Evolutionary conservation across 2,113 vertebrate genomes (phyloP).

Genomic region (Corythornis vintsioides): DNA sequence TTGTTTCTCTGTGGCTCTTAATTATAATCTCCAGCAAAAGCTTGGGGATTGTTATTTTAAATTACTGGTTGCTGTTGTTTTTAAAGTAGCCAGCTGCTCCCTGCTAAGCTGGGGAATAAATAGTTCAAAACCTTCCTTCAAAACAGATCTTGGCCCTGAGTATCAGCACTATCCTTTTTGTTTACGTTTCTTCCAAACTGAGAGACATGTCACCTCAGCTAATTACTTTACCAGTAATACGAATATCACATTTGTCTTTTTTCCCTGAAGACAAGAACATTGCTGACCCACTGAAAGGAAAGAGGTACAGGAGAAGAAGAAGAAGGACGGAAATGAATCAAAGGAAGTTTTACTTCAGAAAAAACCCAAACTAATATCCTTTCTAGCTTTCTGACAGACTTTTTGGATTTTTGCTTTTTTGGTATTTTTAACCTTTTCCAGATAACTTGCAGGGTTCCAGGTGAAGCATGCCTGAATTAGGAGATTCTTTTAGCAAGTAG

Average conservation of each 20-base stretch:
- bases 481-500: neutral
- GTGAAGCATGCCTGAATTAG: neutral
- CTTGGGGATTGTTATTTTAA: neutral
- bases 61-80: no score
- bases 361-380: neutral
- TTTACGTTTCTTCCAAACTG: neutral
- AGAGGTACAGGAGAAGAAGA: neutral
- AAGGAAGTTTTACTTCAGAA: neutral
- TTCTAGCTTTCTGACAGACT: neutral
- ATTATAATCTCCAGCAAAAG: neutral
- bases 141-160: neutral
- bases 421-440: neutral
- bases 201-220: neutral
- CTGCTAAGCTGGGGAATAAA: neutral
- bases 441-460: neutral
- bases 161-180: neutral
- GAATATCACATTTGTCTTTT: neutral
- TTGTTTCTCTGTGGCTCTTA: neutral
- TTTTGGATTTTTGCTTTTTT: neutral
- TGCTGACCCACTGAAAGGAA: neutral
- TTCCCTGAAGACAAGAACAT: neutral
- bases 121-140: neutral
- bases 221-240: neutral
- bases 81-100: neutral
- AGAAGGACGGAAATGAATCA: constrained; percentile 16